Percentiles rank a stretch among this genome's conserved stretches.
Evolutionary conservation across 2,888 invertebrate genomes (phyloP).

Genomic region (Fragum whitleyi): DNA sequence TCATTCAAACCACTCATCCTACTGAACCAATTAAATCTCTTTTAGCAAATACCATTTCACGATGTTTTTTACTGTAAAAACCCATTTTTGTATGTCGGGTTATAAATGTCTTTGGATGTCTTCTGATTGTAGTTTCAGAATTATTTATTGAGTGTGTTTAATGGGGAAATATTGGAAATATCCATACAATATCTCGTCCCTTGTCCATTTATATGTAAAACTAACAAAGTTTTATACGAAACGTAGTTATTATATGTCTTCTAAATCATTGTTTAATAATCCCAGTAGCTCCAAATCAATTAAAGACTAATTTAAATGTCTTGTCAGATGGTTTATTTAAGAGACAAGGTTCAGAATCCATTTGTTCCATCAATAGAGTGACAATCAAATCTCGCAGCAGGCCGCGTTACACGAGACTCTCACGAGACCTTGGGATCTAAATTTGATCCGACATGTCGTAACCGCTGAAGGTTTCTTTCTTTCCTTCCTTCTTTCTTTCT

Average conservation of each 20-base stretch:
- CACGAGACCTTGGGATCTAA: slow-evolving; percentile 9
- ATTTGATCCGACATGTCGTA: neutral
- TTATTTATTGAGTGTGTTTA: slow-evolving; percentile 1
- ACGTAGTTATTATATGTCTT: slow-evolving; percentile 21
- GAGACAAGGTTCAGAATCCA: slow-evolving; percentile 22
- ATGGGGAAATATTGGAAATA: neutral
- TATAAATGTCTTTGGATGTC: slow-evolving; percentile 5
- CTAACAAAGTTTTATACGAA: slow-evolving; percentile 12
- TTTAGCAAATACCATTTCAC: no score
- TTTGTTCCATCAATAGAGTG: slow-evolving; percentile 5
- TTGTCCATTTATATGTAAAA: slow-evolving; percentile 22
- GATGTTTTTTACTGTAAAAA: no score
- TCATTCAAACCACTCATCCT: no score
- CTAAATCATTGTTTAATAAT: slow-evolving; percentile 28
- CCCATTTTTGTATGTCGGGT: neutral
- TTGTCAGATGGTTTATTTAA: slow-evolving; percentile 26
- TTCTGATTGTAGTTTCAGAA: neutral
- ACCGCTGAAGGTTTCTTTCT: no score
- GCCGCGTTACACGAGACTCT: slow-evolving; percentile 20
- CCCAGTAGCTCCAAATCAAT: slow-evolving; percentile 24
- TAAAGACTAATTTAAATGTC: slow-evolving; percentile 17
- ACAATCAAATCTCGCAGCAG: slow-evolving; percentile 30
- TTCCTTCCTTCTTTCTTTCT: neutral
- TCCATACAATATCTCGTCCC: neutral
- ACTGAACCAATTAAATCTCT: no score